Percentiles rank a stretch among this genome's conserved stretches.
Evolutionary conservation across 2,888 invertebrate species (phyloP).

Genomic region (Idaea straminata): DNA sequence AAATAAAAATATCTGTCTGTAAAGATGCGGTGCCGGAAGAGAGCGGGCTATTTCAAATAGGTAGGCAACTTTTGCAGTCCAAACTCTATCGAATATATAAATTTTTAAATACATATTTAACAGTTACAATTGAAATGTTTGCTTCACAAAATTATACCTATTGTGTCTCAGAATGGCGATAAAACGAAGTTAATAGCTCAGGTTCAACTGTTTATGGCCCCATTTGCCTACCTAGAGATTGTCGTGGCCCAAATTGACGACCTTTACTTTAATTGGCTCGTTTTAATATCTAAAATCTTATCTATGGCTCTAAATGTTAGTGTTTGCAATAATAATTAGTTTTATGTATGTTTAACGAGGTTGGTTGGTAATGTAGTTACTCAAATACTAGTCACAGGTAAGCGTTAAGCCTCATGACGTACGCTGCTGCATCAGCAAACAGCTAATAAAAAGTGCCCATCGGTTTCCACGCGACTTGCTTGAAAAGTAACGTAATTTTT

Average conservation of each 20-base stretch:
- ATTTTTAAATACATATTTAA: background rate
- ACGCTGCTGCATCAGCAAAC: too few relatives aligned
- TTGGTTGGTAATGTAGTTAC: too few relatives aligned
- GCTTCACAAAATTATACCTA: background rate
- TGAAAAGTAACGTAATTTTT: too few relatives aligned
- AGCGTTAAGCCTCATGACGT: too few relatives aligned
- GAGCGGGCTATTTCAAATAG: too few relatives aligned
- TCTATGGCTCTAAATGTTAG: background rate
- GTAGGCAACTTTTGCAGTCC: too few relatives aligned
- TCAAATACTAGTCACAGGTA: too few relatives aligned
- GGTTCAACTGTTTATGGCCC: background rate
- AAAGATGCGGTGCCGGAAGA: too few relatives aligned
- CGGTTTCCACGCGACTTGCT: too few relatives aligned
- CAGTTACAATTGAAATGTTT: background rate
- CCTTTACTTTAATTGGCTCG: background rate
- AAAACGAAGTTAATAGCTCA: conserved; percentile 1
- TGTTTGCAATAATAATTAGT: background rate
- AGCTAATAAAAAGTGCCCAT: too few relatives aligned
- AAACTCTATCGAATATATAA: background rate
- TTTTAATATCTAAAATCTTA: background rate
- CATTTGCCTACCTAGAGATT: background rate
- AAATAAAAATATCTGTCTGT: too few relatives aligned
- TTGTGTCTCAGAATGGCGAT: background rate
- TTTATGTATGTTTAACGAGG: background rate
- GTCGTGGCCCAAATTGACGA: background rate